phyloP scores from a whole-genome alignment of 2,888 invertebrate genomes.

The Agrochola circellaris region DNA sequence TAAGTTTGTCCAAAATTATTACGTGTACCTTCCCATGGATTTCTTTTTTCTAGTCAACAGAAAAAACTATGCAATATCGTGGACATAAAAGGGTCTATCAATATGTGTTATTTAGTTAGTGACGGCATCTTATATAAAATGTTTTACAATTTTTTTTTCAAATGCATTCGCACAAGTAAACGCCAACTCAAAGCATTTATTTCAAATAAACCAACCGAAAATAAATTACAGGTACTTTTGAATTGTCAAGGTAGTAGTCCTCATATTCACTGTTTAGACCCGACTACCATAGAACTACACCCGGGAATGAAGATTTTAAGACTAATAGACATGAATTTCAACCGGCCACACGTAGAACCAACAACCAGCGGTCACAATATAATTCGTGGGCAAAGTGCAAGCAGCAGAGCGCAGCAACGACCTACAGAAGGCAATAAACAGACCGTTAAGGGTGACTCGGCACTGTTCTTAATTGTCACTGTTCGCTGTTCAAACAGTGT shows the following conservation, averaged over 20 bases:
- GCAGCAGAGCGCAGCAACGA: slow-evolving; percentile 52
- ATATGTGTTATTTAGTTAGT: not conserved
- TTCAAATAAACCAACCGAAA: too few species aligned
- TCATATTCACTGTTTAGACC: not conserved
- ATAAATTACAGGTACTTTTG: too few species aligned
- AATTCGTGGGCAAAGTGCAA: slow-evolving; percentile 46
- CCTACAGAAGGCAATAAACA: slow-evolving; percentile 70
- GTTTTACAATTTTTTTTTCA: not conserved
- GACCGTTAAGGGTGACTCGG: slow-evolving; percentile 67
- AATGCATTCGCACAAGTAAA: not conserved
- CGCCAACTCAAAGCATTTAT: too few species aligned
- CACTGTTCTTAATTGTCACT: slow-evolving; percentile 57
- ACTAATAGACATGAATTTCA: not conserved
- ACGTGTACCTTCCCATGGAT: not conserved
- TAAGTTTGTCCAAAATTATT: not conserved
- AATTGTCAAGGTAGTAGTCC: not conserved
- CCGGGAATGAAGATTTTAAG: not conserved
- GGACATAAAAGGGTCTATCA: not conserved
- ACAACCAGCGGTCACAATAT: slow-evolving; percentile 2
- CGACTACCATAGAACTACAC: not conserved
- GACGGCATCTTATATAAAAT: not conserved
- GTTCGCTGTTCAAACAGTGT: slow-evolving; percentile 25
- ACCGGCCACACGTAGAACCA: not conserved
- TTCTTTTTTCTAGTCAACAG: not conserved
- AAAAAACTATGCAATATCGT: not conserved